These are phyloP conservation scores for Calycopis cecrops DNA, from an alignment of 1,140 invertebrate species.

Conservation along the genomic window DNA sequence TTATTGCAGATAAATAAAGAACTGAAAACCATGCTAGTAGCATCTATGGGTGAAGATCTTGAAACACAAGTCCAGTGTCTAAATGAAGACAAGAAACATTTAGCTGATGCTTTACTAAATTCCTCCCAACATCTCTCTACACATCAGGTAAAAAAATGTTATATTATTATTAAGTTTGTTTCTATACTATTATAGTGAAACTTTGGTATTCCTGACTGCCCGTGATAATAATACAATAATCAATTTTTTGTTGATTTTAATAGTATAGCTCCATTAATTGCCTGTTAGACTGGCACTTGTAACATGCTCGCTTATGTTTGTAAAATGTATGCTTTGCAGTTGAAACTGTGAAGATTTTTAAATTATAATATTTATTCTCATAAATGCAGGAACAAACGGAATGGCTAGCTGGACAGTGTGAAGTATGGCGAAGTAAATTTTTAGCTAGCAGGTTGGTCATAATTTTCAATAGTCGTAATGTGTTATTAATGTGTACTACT, in stretches of 20 bases:
- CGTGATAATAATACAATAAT: too few species aligned
- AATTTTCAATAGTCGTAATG: too few species aligned
- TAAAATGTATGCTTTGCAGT: too few species aligned
- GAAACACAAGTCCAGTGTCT: constrained; percentile 91
- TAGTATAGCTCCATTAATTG: too few species aligned
- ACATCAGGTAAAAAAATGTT: constrained; percentile 80
- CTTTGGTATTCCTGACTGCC: too few species aligned
- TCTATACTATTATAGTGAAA: too few species aligned
- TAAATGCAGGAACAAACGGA: constrained; percentile 87
- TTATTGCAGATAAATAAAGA: constrained; percentile 89
- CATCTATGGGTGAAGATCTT: constrained; percentile 95
- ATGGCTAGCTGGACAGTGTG: constrained; percentile 92
- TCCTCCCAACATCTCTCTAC: constrained; percentile 89
- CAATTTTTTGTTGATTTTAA: too few species aligned
- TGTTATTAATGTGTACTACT: too few species aligned
- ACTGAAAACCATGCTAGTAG: constrained; percentile 93
- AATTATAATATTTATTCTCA: not conserved
- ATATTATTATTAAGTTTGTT: constrained; percentile 2
- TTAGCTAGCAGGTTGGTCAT: constrained; percentile 83
- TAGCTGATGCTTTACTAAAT: constrained; percentile 88
- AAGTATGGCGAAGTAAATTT: constrained; percentile 97
- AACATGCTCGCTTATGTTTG: too few species aligned
- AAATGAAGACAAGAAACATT: constrained; percentile 92
- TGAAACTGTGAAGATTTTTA: too few species aligned
- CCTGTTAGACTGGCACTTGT: too few species aligned